Evolutionary conservation across 1,140 invertebrate species (phyloP).

Genomic region (Frieseomelitta varia): DNA sequence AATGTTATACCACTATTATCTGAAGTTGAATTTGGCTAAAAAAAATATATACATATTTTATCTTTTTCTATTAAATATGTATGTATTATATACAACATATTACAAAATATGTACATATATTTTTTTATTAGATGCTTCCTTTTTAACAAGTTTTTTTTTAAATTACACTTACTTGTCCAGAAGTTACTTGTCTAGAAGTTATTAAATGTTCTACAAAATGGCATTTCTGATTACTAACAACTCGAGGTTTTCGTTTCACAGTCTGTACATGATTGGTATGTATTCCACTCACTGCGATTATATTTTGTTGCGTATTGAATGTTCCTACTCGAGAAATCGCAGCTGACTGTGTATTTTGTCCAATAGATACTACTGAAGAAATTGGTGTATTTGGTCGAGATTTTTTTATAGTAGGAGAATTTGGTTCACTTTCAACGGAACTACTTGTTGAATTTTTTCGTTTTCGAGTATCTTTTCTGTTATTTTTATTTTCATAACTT

Average conservation of each 20-base stretch:
- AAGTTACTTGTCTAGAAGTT: slow-evolving; percentile 63
- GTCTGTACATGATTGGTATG: slow-evolving; percentile 70
- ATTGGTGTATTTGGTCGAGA: slow-evolving; percentile 73
- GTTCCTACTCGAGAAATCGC: slow-evolving; percentile 77
- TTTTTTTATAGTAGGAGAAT: slow-evolving; percentile 80
- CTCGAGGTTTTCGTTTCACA: slow-evolving; percentile 77
- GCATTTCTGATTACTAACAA: slow-evolving; percentile 64
- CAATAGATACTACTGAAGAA: slow-evolving; percentile 60
- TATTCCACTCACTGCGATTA: slow-evolving; percentile 59
- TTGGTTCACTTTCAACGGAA: slow-evolving; percentile 83
- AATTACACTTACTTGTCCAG: slow-evolving; percentile 66
- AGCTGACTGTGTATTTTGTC: slow-evolving; percentile 67
- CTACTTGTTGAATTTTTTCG: slow-evolving; percentile 83
- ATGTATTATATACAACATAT: background rate
- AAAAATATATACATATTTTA: background rate
- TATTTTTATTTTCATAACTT: slow-evolving; percentile 69
- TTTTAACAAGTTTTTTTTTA: background rate
- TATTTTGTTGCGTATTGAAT: slow-evolving; percentile 66
- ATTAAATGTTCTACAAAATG: slow-evolving; percentile 70
- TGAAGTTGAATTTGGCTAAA: slow-evolving; percentile 63
- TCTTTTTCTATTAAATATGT: background rate
- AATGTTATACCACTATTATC: slow-evolving; percentile 78
- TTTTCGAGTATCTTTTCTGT: slow-evolving; percentile 70
- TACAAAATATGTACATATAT: too few relatives aligned
- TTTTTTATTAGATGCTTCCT: background rate